phyloP scores from a whole-genome alignment of 2,888 invertebrate species.

The Ryuthela nishihirai region DNA sequence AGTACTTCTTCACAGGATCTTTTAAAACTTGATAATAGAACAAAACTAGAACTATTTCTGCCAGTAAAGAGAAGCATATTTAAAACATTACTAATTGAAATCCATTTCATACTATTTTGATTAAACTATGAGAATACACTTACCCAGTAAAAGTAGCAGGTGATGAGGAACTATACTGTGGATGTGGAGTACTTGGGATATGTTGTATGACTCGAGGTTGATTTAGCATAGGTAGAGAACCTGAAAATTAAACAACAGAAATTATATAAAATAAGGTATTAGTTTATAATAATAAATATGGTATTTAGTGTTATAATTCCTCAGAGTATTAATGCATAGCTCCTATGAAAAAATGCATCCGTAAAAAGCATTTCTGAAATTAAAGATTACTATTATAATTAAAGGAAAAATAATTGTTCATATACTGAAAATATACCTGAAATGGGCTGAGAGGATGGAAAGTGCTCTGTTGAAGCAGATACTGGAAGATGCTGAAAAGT shows the following conservation, averaged over 20 bases:
- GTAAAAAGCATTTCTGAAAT: too few relatives aligned
- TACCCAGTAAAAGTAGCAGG: slow-evolving; percentile 16
- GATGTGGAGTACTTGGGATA: slow-evolving; percentile 2
- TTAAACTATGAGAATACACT: neutral
- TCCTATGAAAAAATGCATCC: too few relatives aligned
- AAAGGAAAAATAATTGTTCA: too few relatives aligned
- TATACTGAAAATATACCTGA: slow-evolving; percentile 3
- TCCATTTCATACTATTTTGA: neutral
- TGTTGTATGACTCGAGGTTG: slow-evolving; percentile 12
- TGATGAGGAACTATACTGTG: slow-evolving; percentile 14
- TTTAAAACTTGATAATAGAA: too few relatives aligned
- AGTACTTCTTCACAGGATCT: too few relatives aligned
- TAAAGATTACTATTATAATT: too few relatives aligned
- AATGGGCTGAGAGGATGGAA: neutral
- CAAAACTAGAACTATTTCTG: neutral
- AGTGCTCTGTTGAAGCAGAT: slow-evolving; percentile 7
- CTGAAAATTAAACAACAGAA: neutral
- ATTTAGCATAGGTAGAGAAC: slow-evolving; percentile 10
- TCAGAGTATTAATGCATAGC: neutral
- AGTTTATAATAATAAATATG: neutral
- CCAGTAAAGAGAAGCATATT: neutral
- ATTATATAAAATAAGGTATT: neutral
- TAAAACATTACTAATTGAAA: neutral
- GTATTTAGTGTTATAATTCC: neutral
- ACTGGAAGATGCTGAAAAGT: slow-evolving; percentile 16